Conservation (phyloP, 2,113 vertebrate species). For the Athene noctua region DNA sequence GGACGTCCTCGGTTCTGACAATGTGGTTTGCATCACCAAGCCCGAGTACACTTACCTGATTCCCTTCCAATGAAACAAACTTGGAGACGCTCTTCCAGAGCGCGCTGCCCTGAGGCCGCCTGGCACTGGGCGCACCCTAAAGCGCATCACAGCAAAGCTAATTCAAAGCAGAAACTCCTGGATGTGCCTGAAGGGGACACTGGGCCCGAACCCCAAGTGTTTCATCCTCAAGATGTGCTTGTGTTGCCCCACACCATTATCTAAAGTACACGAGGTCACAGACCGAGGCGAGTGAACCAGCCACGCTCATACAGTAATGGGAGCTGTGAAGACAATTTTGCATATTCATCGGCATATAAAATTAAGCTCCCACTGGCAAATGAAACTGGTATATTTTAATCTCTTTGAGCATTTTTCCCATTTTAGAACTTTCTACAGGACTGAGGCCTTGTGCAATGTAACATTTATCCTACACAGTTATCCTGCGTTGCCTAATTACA, state of each 20-base stretch:
- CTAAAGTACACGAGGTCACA: not conserved
- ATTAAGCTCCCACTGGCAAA: not conserved
- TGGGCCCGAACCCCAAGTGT: not conserved
- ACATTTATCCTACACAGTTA: not conserved
- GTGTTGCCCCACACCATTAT: accelerated
- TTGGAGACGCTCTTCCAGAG: not conserved
- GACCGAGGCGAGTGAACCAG: not conserved
- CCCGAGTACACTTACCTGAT: accelerated
- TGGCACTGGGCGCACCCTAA: too few species aligned
- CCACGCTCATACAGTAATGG: not conserved
- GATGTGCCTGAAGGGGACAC: not conserved
- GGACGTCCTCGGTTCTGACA: not conserved
- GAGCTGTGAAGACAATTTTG: not conserved
- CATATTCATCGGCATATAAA: not conserved
- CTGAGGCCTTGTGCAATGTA: not conserved
- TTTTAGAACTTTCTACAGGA: not conserved
- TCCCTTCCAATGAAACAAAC: accelerated
- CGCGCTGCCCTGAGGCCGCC: not conserved
- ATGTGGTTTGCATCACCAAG: not conserved
- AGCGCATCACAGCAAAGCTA: not conserved
- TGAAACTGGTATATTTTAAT: not conserved
- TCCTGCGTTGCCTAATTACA: not conserved
- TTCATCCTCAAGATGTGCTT: accelerated
- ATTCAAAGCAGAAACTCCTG: not conserved
- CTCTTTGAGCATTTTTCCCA: not conserved